A percentile compares a stretch with the other conserved stretches of the same genome.
These are phyloP conservation scores for Siderastrea siderea DNA, from an alignment of 92 coral and sea anemone genomes.

Conservation along the genomic window DNA sequence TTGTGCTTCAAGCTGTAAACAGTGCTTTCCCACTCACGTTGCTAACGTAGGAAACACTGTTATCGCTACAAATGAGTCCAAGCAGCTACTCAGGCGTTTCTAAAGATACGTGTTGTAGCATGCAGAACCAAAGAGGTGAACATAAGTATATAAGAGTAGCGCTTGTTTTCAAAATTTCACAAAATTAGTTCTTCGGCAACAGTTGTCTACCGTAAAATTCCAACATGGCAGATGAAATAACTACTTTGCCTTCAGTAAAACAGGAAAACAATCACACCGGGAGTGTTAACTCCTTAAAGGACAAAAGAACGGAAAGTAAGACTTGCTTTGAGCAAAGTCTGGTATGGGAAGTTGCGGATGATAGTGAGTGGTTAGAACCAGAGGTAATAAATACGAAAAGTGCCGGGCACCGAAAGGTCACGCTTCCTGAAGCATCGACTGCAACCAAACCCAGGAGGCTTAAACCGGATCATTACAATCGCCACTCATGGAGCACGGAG, in stretches of 20 bases:
- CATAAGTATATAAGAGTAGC: background rate
- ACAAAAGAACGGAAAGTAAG: conserved; percentile 8
- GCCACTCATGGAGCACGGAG: background rate
- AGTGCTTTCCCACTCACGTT: background rate
- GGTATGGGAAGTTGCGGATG: conserved; percentile 15
- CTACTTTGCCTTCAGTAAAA: conserved; percentile 24
- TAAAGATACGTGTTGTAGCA: background rate
- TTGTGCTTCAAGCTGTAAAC: conserved; percentile 1
- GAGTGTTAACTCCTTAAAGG: background rate
- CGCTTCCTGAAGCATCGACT: conserved; percentile 4
- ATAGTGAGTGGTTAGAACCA: background rate
- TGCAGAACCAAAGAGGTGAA: background rate
- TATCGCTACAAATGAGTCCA: background rate
- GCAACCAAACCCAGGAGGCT: background rate
- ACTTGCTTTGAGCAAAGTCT: conserved; percentile 15
- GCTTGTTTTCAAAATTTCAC: background rate
- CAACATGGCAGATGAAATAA: conserved; percentile 21
- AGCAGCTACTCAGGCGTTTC: background rate
- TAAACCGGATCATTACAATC: background rate
- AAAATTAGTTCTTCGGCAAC: background rate
- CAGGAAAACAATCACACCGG: conserved; percentile 1
- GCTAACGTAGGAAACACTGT: background rate
- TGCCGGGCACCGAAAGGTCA: background rate
- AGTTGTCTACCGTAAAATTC: background rate
- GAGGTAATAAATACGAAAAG: background rate